Percentiles rank a stretch among this genome's conserved stretches.
Conservation (phyloP, 1,140 invertebrate species). For the Metopolophium dirhodum region DNA sequence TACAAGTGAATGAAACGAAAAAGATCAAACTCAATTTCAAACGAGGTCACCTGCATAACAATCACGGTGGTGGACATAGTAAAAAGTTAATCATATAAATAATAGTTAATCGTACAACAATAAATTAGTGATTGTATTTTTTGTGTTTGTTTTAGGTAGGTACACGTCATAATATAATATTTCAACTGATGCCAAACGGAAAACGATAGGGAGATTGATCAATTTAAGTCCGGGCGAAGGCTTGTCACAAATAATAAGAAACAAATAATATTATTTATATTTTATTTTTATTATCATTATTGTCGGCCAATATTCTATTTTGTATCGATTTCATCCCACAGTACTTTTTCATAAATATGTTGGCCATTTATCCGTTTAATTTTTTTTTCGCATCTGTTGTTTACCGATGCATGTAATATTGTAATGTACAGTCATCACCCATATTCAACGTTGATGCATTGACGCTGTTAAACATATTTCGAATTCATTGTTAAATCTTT, state of each 20-base stretch:
- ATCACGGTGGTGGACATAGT: no score
- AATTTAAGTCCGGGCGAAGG: neutral
- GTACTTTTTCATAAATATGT: neutral
- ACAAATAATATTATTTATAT: no score
- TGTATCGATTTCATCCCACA: neutral
- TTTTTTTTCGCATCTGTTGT: neutral
- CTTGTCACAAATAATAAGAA: neutral
- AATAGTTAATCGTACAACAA: no score
- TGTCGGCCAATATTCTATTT: neutral
- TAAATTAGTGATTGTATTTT: no score
- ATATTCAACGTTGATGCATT: neutral
- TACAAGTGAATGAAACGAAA: no score
- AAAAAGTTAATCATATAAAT: no score
- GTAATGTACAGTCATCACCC: slow-evolving; percentile 5
- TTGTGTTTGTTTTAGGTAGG: no score
- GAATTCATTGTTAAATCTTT: slow-evolving; percentile 53
- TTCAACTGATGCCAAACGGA: neutral
- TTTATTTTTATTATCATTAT: no score
- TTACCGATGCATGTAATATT: slow-evolving; percentile 30
- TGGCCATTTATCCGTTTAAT: neutral
- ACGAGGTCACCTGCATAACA: no score
- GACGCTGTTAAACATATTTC: slow-evolving; percentile 39
- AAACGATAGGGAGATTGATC: neutral
- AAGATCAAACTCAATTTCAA: no score
- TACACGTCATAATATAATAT: neutral